These are phyloP conservation scores for Chaetura pelagica DNA, from an alignment of 2,113 vertebrate species.

Conservation along the genomic window DNA sequence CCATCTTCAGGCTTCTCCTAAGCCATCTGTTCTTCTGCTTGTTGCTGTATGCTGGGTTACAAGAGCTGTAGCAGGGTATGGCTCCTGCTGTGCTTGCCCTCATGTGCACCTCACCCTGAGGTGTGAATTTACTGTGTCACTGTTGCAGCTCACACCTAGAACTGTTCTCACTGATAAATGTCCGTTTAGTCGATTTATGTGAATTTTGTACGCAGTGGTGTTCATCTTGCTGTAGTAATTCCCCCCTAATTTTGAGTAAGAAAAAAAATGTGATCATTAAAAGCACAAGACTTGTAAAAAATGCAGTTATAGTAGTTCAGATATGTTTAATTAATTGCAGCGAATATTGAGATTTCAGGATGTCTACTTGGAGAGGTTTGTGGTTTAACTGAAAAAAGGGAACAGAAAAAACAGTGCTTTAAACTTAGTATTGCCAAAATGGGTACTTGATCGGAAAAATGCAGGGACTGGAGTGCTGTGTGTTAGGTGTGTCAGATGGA, in stretches of 20 bases:
- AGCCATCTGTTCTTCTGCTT: fast-evolving
- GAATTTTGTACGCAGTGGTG: neutral
- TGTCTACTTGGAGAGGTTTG: neutral
- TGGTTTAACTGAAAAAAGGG: neutral
- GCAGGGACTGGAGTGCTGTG: neutral
- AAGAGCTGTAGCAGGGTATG: neutral
- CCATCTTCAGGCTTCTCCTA: neutral
- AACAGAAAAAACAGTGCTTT: neutral
- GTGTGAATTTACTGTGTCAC: neutral
- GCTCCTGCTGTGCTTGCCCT: neutral
- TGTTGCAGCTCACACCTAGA: neutral
- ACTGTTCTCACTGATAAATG: neutral
- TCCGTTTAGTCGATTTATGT: neutral
- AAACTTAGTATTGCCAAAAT: fast-evolving
- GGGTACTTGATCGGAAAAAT: neutral
- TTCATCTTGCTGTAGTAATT: neutral
- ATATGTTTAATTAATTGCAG: neutral
- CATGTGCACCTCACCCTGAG: fast-evolving
- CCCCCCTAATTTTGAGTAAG: neutral
- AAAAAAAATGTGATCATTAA: neutral
- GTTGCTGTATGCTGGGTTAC: fast-evolving
- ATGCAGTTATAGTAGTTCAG: neutral
- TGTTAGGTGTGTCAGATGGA: neutral
- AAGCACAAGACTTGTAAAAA: neutral
- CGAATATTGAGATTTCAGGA: neutral